phyloP scores from a whole-genome alignment of 2,113 vertebrate genomes.

The Furnarius figulus region DNA sequence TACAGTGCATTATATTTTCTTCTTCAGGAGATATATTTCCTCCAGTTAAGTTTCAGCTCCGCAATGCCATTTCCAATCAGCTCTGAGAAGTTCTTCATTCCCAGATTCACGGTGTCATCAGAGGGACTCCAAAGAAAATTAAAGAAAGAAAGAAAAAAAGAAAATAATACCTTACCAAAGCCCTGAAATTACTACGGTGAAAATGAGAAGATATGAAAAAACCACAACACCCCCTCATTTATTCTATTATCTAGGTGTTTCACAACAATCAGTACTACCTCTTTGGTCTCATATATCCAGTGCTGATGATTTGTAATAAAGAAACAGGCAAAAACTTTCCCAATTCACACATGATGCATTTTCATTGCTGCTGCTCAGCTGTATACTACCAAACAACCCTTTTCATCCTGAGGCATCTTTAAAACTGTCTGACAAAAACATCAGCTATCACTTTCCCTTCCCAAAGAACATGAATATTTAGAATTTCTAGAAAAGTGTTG shows the following conservation, averaged over 20 bases:
- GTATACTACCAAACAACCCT: background rate
- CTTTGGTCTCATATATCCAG: background rate
- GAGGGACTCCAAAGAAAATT: conserved; percentile 64
- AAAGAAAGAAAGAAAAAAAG: conserved; percentile 37
- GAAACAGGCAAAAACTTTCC: conserved; percentile 69
- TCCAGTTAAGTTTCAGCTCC: conserved; percentile 82
- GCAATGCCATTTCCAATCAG: conserved; percentile 79
- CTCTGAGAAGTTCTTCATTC: conserved; percentile 79
- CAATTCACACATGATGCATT: conserved; percentile 61
- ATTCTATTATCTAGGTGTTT: background rate
- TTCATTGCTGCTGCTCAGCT: conserved; percentile 1
- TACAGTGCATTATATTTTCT: conserved; percentile 73
- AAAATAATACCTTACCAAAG: conserved; percentile 51
- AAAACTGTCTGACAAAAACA: background rate
- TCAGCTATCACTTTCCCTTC: background rate
- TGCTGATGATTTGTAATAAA: conserved; percentile 8
- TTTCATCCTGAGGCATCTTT: background rate
- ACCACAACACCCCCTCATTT: background rate
- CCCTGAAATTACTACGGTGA: background rate
- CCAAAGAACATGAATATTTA: background rate
- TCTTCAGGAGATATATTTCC: conserved; percentile 75
- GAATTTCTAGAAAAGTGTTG: background rate
- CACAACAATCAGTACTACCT: background rate
- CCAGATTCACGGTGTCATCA: conserved; percentile 67
- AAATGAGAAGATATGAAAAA: background rate